phyloP scores from a whole-genome alignment of 2,113 vertebrate species.

The Thunnus maccoyii region DNA sequence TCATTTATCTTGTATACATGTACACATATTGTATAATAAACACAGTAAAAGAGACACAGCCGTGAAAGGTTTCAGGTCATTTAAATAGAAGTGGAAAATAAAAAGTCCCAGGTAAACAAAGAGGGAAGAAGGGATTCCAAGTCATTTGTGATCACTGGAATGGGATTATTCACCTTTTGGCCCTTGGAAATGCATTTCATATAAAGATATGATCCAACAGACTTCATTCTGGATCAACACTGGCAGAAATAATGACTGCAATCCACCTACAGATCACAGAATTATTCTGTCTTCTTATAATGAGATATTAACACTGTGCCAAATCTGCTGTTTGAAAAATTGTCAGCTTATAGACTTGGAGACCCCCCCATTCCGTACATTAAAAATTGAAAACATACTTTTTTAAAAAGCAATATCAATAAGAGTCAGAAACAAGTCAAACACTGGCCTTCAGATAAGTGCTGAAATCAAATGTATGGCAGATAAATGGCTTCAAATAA shows the following conservation, averaged over 20 bases:
- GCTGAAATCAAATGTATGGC: slow-evolving; percentile 56
- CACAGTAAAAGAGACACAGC: slow-evolving; percentile 79
- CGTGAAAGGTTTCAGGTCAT: slow-evolving; percentile 70
- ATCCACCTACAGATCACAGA: slow-evolving; percentile 47
- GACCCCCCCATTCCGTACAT: slow-evolving; percentile 36
- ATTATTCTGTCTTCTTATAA: slow-evolving; percentile 29
- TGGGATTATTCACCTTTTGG: slow-evolving; percentile 64
- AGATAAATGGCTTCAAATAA: slow-evolving; percentile 56
- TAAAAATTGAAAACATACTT: slow-evolving; percentile 27
- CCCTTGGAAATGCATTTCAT: slow-evolving; percentile 47
- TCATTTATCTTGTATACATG: slow-evolving; percentile 80
- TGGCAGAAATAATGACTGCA: slow-evolving; percentile 61
- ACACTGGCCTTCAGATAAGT: slow-evolving; percentile 61
- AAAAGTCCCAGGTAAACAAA: slow-evolving; percentile 44
- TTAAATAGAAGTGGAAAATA: slow-evolving; percentile 69
- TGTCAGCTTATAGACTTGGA: slow-evolving; percentile 69
- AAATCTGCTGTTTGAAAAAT: slow-evolving; percentile 46
- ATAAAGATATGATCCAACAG: slow-evolving; percentile 56
- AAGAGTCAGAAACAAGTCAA: slow-evolving; percentile 54
- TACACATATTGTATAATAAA: slow-evolving; percentile 79
- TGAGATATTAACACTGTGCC: slow-evolving; percentile 11
- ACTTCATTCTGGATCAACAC: slow-evolving; percentile 47
- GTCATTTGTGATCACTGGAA: slow-evolving; percentile 57
- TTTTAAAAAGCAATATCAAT: slow-evolving; percentile 6
- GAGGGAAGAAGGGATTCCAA: slow-evolving; percentile 75